Evolutionary conservation across 2,888 invertebrate species (phyloP).

Genomic region (Drosophila buzzatii): DNA sequence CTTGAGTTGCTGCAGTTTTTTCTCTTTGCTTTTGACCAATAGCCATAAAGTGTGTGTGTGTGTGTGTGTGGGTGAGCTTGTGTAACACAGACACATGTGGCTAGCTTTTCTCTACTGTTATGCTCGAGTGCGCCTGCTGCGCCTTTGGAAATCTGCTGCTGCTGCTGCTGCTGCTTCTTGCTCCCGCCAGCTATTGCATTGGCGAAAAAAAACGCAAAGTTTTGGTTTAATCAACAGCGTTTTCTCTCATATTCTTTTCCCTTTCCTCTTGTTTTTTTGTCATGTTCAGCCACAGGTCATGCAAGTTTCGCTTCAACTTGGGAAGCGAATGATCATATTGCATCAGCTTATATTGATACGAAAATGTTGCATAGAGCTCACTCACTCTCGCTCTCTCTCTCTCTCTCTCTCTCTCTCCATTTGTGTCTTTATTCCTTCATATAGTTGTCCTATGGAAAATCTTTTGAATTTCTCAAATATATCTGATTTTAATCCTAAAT

Average conservation of each 20-base stretch:
- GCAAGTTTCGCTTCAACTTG: conserved; percentile 5
- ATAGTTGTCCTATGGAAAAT: too few relatives aligned
- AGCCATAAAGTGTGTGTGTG: conserved; percentile 2
- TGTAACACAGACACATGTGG: conserved; percentile 5
- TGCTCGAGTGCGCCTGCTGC: background rate
- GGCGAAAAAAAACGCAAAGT: conserved; percentile 39
- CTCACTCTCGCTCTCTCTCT: background rate
- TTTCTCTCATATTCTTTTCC: conserved; percentile 13
- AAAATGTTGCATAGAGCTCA: too few relatives aligned
- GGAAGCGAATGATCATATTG: background rate
- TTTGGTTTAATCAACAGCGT: conserved; percentile 58
- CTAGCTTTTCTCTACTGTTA: conserved; percentile 13
- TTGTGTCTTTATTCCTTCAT: too few relatives aligned
- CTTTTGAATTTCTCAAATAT: too few relatives aligned
- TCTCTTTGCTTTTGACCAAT: conserved; percentile 35
- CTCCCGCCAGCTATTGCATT: background rate
- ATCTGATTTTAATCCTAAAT: too few relatives aligned
- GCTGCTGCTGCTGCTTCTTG: background rate
- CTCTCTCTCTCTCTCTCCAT: too few relatives aligned
- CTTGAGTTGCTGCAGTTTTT: conserved; percentile 25
- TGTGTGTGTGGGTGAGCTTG: background rate
- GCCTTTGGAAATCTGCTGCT: background rate
- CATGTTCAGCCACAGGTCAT: conserved; percentile 9
- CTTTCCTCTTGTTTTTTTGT: background rate
- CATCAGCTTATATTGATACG: too few relatives aligned